phyloP scores from a whole-genome alignment of 2,888 invertebrate species.

The Ophion obscuratus region DNA sequence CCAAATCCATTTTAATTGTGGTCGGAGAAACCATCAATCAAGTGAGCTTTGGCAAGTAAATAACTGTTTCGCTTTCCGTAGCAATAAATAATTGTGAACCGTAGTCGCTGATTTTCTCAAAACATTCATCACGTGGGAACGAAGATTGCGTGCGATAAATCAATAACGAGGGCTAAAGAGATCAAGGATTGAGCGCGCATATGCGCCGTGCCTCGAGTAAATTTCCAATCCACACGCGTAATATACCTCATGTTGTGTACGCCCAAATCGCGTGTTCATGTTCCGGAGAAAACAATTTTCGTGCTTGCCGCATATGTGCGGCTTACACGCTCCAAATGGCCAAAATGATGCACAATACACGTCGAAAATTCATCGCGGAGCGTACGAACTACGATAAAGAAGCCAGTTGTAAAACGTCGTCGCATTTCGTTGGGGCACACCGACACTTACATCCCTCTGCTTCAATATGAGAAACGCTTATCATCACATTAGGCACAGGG shows the following conservation, averaged over 20 bases:
- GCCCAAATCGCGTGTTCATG: slow-evolving; percentile 61
- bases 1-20: neutral
- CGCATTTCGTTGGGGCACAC: slow-evolving; percentile 33
- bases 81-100: neutral
- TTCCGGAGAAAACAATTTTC: slow-evolving; percentile 66
- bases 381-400: slow-evolving; percentile 41
- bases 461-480: neutral
- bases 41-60: neutral
- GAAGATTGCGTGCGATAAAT: slow-evolving; percentile 63
- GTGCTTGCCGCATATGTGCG: slow-evolving; percentile 54
- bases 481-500: slow-evolving; percentile 5
- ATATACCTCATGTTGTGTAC: slow-evolving; percentile 34
- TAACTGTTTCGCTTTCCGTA: neutral
- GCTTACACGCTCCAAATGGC: slow-evolving; percentile 42
- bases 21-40: neutral
- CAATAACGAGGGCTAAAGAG: slow-evolving; percentile 41
- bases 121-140: slow-evolving; percentile 40
- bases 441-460: slow-evolving; percentile 33
- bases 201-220: slow-evolving; percentile 18
- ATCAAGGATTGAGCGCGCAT: slow-evolving; percentile 39
- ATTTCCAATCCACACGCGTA: slow-evolving; percentile 35
- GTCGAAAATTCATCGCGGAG: slow-evolving; percentile 52
- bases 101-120: slow-evolving; percentile 27
- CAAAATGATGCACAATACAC: slow-evolving; percentile 40
- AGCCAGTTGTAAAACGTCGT: slow-evolving; percentile 48